Base-by-base conservation (phyloP, 2,113 vertebrate species). In the Callionymus lyra region DNA sequence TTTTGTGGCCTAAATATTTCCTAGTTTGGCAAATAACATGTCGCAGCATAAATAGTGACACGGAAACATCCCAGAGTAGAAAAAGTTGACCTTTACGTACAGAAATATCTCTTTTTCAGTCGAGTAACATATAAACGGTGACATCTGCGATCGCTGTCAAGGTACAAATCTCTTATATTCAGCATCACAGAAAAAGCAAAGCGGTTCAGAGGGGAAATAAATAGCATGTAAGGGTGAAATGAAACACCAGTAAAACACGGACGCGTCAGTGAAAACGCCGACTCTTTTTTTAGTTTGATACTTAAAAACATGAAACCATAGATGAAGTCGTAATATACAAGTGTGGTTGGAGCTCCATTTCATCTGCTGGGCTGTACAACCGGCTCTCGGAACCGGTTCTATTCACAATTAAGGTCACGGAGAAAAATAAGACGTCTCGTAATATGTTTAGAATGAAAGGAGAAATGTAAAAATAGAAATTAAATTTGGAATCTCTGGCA, bases 181-280 rank as follows among this genome's bases (percentile, higher is more conserved):
- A 27, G 21, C n/a, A n/a, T n/a, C n/a, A n/a, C n/a, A n/a, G n/a
- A n/a, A 8, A 27, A 27, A 27, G 21, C 21, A 27, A 27, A 27
- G 21, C 21, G 8, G 21, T 27, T 27, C 21, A 4, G 4, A 4
- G 21, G 21, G 8, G 21, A 27, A 27, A 72, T 79, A 73, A 76
- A 79, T 65, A 75, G 51, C 39, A 48, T 59, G 73, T 40, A 64
- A 68, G 71, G 49, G 9, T 58, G 4, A 61, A 56, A 66, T 41
- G 10, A 59, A 61, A 44, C 8, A 36, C 2, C 6, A 53, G 46
- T 35, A 47, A 62, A 59, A 48, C 44, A 48, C 31, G 56, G 35
- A 50, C 12, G 31, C 44, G 47, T 18, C 46, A 10, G 34, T 44
- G 53, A 55, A 27, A 65, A 60, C 40, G 47, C 35, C 12, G 37